Evolutionary conservation across 2,888 invertebrate species (phyloP).

Genomic region (Thecocarcelia acutangulata): DNA sequence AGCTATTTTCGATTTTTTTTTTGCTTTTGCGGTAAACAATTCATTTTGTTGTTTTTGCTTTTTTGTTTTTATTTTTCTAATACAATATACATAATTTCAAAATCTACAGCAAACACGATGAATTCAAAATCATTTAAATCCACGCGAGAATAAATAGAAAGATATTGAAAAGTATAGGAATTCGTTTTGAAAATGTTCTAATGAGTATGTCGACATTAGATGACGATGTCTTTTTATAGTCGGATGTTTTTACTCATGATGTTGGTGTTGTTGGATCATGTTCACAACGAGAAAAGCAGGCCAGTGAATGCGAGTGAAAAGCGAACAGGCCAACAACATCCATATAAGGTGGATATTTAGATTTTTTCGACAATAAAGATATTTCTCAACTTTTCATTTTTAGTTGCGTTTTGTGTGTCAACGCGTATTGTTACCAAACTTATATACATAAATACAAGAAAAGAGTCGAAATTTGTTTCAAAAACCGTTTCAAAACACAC

Average conservation of each 20-base stretch:
- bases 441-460: constrained; percentile 43
- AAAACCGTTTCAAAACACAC: constrained; percentile 1
- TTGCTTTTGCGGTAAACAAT: constrained; percentile 10
- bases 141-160: constrained; percentile 35
- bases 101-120: constrained; percentile 30
- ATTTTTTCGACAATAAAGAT: constrained; percentile 69
- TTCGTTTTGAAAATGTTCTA: constrained; percentile 56
- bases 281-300: constrained; percentile 49
- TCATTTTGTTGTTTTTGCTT: not conserved
- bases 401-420: constrained; percentile 82
- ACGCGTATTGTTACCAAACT: constrained; percentile 74
- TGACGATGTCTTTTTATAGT: constrained; percentile 59
- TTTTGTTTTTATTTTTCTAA: not conserved
- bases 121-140: constrained; percentile 25
- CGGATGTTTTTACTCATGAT: constrained; percentile 44
- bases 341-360: constrained; percentile 81
- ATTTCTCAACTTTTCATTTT: constrained; percentile 76
- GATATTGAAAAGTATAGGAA: constrained; percentile 43
- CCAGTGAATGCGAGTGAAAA: constrained; percentile 51
- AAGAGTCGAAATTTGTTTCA: constrained; percentile 14
- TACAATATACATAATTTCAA: constrained; percentile 32
- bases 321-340: constrained; percentile 72
- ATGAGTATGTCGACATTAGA: constrained; percentile 60
- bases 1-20: not conserved
- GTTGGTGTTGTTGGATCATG: constrained; percentile 45